These are phyloP conservation scores for Acrocephalus scirpaceus DNA, from an alignment of 2,797 vertebrate species.

Conservation along the genomic window DNA sequence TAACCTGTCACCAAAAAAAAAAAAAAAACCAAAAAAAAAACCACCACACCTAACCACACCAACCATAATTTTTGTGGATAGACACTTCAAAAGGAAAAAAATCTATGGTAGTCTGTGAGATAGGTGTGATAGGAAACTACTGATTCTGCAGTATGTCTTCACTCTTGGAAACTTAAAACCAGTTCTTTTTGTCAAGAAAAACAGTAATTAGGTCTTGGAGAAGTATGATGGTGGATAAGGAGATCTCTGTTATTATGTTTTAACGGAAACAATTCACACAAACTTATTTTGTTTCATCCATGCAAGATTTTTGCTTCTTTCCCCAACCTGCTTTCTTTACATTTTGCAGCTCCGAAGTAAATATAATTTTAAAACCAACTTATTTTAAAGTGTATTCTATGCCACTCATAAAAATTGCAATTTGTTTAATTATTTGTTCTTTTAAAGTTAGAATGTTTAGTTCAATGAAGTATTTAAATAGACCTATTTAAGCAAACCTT, in stretches of 20 bases:
- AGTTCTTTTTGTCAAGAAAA: not conserved
- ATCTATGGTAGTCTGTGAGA: not conserved
- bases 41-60: no score
- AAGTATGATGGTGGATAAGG: not conserved
- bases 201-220: not conserved
- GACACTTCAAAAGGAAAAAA: not conserved
- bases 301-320: not conserved
- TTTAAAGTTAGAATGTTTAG: not conserved
- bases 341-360: not conserved
- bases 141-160: not conserved
- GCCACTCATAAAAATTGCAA: not conserved
- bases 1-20: not conserved
- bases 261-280: not conserved
- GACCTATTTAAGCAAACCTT: not conserved
- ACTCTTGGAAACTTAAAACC: not conserved
- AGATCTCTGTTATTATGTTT: not conserved
- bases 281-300: not conserved
- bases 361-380: not conserved
- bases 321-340: fast-evolving
- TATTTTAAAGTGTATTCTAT: not conserved
- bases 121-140: not conserved
- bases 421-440: not conserved
- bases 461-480: not conserved
- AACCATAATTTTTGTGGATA: not conserved
- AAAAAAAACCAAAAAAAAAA: no score